Base-by-base conservation (phyloP, 2,888 invertebrate species). In the Drosophila pseudotalamancana region DNA sequence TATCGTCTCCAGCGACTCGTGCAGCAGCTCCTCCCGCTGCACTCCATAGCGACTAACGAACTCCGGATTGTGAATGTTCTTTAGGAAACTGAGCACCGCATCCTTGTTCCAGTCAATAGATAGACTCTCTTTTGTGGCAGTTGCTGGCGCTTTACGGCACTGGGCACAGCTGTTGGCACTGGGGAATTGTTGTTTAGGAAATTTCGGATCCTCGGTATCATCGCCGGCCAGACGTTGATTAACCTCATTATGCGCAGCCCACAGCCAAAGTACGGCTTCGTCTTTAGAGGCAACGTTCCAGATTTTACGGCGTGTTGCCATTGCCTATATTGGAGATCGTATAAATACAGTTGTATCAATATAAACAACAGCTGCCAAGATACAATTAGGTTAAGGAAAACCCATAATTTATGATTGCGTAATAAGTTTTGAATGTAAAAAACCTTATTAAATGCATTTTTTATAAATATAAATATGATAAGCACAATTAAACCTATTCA, bases 221-320 rank as follows among this genome's bases (percentile, higher is more conserved):
- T 98, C 97, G 0, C 97, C 96, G 18, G 96, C 93, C 21, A 99
- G 92, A 74, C 99, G 94, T 71, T 95, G 92, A 90, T 99, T 99
- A 0, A 97, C 99, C 91, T 95, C 95, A 90, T 99, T 99, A 90
- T 99, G 99, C 0, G 97, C 96, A 81, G 93, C 93, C 99, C 99
- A 99, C 19, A 99, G 92, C 98, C 98, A 99, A 34, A 98, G 91
- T 0, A 98, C 94, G 12, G 95, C 94, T 63, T 97, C 96, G 56
- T 96, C 94, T 76, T 94, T 94, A 49, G 93, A 94, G 12, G 92
- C 92, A 0, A 97, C 95, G 77, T 94, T 94, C 87, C 94, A 93
- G 65, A 96, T 93, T 87, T 95, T 94, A 61, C 95, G 94, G 60
- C 93, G 93, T 1, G 92, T 91, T 25, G 98, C 95, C 97, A 98